A percentile compares a stretch with the other conserved stretches of the same genome.
Conservation (phyloP, 2,113 vertebrate species). For the Micromys minutus region DNA sequence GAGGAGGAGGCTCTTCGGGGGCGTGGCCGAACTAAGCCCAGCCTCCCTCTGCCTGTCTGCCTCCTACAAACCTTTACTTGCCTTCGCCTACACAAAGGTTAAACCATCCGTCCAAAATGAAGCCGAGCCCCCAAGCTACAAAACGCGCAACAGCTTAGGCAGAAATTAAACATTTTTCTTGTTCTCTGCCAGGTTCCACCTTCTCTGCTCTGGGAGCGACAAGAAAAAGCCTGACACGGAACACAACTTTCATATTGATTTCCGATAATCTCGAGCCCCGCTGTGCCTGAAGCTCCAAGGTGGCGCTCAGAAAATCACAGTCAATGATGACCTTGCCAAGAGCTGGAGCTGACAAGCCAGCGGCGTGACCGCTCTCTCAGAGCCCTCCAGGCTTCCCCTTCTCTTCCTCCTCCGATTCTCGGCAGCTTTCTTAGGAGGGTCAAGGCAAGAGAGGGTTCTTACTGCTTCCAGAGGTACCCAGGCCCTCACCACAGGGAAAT, state of each 20-base stretch:
- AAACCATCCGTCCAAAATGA: background rate
- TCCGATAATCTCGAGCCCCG: background rate
- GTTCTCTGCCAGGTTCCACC: background rate
- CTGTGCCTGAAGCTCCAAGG: background rate
- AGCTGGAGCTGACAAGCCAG: no score
- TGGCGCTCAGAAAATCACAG: background rate
- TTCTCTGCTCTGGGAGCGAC: background rate
- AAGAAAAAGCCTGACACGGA: background rate
- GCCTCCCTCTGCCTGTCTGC: no score
- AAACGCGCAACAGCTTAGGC: background rate
- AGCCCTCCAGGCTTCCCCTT: background rate
- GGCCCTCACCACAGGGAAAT: background rate
- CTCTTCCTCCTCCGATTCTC: background rate
- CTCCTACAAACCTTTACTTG: background rate
- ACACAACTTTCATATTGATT: background rate
- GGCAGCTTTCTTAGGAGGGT: background rate
- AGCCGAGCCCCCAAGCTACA: background rate
- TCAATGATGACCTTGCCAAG: background rate
- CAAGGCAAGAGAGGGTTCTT: rapidly evolving
- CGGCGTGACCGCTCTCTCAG: rapidly evolving
- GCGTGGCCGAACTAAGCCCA: background rate
- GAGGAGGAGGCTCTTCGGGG: no score
- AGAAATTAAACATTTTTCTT: background rate
- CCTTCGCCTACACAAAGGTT: background rate
- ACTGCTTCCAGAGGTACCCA: rapidly evolving